Evolutionary conservation across 1,140 invertebrate genomes (phyloP), one percentile per base, ranked within the genome.

Genomic region (Tyrophagus putrescentiae): DNA sequence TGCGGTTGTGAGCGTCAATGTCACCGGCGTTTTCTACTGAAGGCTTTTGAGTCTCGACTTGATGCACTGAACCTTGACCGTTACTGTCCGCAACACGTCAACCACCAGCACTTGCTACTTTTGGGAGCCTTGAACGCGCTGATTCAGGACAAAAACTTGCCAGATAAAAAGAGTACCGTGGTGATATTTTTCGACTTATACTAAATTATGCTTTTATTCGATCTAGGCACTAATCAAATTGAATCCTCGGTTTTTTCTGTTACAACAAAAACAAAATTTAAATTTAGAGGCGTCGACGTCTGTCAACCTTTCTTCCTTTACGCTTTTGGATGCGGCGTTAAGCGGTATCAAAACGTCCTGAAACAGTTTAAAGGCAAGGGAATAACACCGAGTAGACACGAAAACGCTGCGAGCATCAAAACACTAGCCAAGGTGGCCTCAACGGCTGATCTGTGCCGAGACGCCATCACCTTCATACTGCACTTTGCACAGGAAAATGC

Each of bases 321-420:
- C 25, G 57, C 50, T 25, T 59, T 59, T 45, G 57, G 57, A 31
- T 59, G 57, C 33, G 57, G 57, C 23, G 39, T 45, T 18, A 59
- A 59, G 23, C 36, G 57, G 4, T n/a, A 32, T 5, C 44, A 59
- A 34, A 59, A 59, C 50, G 21, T 59, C 18, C 31, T 45, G 3
- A 59, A 59, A 59, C 57, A 59, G n/a, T 59, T 59, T n/a, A 9
- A 45, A 29, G 31, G 7, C n/a, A n/a, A 42, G 13, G 57, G 57
- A 11, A 59, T 59, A 16, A 6, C 16, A 7, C 39, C 57, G n/a
- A 42, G 7, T 25, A 3, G n/a, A 29, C 57, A 59, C 33, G 11
- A n/a, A 45, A 21, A 28, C 6, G 36, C 39, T 45, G 16, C 16
- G 21, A 23, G 11, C 2, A 45, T 21, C 21, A 59, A 59, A 44